Percentiles rank a stretch among this genome's conserved stretches.
Conservation (phyloP, 2,113 vertebrate species). For the Drymodes brunneopygia region DNA sequence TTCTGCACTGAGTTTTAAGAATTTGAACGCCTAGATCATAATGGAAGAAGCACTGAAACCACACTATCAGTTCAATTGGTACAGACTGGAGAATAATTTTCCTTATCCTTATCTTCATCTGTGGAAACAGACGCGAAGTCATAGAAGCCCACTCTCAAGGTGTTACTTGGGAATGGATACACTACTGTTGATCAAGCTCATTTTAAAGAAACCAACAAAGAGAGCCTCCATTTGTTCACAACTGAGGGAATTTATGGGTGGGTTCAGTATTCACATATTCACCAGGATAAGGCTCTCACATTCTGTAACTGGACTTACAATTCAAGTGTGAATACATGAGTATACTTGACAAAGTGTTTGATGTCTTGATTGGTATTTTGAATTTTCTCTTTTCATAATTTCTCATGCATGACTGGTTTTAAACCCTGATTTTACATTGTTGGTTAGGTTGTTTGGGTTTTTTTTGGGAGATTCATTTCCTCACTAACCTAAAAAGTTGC, state of each 20-base stretch:
- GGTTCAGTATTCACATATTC: not conserved
- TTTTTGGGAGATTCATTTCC: not conserved
- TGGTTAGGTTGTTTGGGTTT: not conserved
- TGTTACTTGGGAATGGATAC: accelerated
- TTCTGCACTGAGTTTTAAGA: not conserved
- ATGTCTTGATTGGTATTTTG: not conserved
- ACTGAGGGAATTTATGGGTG: not conserved
- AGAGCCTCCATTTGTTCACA: not conserved
- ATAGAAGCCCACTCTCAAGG: not conserved
- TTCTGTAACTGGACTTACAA: not conserved
- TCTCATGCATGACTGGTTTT: not conserved
- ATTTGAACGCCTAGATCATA: not conserved
- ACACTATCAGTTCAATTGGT: not conserved
- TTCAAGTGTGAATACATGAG: not conserved
- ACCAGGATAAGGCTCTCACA: not conserved
- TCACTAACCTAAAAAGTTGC: not conserved
- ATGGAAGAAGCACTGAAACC: not conserved
- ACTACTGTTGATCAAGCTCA: not conserved
- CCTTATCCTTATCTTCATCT: not conserved
- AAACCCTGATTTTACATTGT: not conserved
- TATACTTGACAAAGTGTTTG: not conserved
- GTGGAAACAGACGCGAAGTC: not conserved
- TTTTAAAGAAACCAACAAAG: not conserved
- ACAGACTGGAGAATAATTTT: not conserved
- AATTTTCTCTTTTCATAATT: not conserved